Evolutionary conservation across 1,140 invertebrate species (phyloP).

Genomic region (Cotesia typhae): DNA sequence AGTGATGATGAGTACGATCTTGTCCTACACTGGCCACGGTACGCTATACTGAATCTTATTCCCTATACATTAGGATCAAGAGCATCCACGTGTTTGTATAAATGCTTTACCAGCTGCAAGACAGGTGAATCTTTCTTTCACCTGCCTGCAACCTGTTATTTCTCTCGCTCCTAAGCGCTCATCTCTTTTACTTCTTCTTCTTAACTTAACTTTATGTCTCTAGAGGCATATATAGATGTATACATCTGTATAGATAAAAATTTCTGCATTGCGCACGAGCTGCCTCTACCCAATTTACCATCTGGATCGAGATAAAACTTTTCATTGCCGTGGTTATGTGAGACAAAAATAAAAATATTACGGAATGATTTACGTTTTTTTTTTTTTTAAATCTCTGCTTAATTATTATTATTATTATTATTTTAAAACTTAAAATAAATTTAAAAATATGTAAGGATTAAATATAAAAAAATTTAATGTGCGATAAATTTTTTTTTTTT

Average conservation of each 20-base stretch:
- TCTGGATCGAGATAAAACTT: constrained; percentile 48
- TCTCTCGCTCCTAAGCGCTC: constrained; percentile 38
- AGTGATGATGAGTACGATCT: too few species aligned
- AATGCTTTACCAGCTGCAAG: constrained; percentile 52
- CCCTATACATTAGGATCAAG: not conserved
- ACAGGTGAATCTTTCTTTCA: constrained; percentile 59
- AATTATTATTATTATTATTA: too few species aligned
- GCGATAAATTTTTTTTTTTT: too few species aligned
- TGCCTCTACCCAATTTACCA: constrained; percentile 50
- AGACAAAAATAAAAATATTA: not conserved
- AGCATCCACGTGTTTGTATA: constrained; percentile 4
- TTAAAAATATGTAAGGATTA: too few species aligned
- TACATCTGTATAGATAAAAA: not conserved
- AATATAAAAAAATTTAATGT: too few species aligned
- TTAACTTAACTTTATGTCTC: constrained; percentile 20
- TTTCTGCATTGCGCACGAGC: constrained; percentile 19
- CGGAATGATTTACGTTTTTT: not conserved
- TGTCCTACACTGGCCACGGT: too few species aligned
- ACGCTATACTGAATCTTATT: not conserved
- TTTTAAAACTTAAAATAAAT: too few species aligned
- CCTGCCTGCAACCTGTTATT: constrained; percentile 59
- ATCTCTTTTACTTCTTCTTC: constrained; percentile 14
- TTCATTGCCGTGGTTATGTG: constrained; percentile 7
- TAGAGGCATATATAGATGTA: constrained; percentile 27
- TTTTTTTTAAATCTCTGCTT: not conserved